These are phyloP conservation scores for Calyptommatus sinebrachiatus DNA, from an alignment of 2,113 vertebrate species.

Conservation along the genomic window DNA sequence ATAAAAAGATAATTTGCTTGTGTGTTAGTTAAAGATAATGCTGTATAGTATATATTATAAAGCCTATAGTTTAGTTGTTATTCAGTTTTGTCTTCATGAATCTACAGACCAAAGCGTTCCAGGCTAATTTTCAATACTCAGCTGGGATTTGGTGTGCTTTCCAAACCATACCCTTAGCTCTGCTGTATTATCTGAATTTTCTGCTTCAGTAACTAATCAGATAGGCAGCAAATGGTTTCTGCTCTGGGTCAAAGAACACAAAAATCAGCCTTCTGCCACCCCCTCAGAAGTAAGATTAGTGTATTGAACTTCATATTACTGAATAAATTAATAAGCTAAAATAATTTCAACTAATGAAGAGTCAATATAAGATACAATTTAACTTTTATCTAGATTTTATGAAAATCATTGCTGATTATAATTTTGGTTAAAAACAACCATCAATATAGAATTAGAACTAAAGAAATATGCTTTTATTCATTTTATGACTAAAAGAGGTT, in stretches of 20 bases:
- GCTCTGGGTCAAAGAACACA: slow-evolving; percentile 68
- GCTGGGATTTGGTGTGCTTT: slow-evolving; percentile 68
- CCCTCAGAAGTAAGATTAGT: slow-evolving; percentile 49
- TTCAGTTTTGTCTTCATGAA: too few relatives aligned
- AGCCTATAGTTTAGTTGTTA: too few relatives aligned
- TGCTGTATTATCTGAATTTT: slow-evolving; percentile 84
- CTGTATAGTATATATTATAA: not conserved
- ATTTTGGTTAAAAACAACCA: not conserved
- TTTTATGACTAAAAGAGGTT: not conserved
- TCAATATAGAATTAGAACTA: not conserved
- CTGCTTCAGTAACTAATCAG: slow-evolving; percentile 77
- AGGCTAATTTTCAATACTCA: slow-evolving; percentile 62
- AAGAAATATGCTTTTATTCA: not conserved
- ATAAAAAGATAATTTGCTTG: too few relatives aligned
- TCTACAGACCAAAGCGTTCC: too few relatives aligned
- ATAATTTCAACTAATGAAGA: slow-evolving; percentile 42
- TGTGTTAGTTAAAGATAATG: not conserved
- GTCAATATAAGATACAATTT: not conserved
- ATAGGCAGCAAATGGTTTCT: slow-evolving; percentile 70
- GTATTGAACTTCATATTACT: slow-evolving; percentile 50
- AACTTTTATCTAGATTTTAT: not conserved
- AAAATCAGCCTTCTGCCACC: slow-evolving; percentile 60
- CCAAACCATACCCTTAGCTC: slow-evolving; percentile 78
- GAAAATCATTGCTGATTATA: not conserved
- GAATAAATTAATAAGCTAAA: slow-evolving; percentile 55